Conservation (phyloP, 2,888 invertebrate genomes). For the Tuberolachnus salignus region DNA sequence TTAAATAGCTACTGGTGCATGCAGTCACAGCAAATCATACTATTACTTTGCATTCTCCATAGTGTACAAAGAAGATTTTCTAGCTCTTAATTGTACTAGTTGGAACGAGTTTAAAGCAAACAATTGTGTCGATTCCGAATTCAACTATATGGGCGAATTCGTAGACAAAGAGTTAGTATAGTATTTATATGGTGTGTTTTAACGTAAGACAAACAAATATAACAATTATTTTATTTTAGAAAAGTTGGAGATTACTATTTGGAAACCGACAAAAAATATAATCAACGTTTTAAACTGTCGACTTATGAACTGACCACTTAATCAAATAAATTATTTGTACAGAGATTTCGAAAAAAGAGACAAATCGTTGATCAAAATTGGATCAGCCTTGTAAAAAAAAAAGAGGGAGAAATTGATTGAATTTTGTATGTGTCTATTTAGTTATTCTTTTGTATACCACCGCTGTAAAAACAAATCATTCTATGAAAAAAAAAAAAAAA, state of each 20-base stretch:
- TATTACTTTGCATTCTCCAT: constrained; percentile 40
- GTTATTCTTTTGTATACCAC: too few relatives aligned
- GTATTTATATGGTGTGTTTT: too few relatives aligned
- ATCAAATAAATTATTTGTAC: too few relatives aligned
- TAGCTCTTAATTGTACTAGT: background rate
- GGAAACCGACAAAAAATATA: background rate
- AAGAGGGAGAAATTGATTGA: too few relatives aligned
- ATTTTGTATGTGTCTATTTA: too few relatives aligned
- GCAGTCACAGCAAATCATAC: constrained; percentile 43
- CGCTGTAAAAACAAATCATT: too few relatives aligned
- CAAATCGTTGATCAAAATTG: too few relatives aligned
- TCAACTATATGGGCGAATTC: constrained; percentile 34
- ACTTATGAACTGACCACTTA: background rate
- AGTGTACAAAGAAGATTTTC: constrained; percentile 24
- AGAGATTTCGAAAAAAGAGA: too few relatives aligned
- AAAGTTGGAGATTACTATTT: constrained; percentile 25
- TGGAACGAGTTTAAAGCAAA: constrained; percentile 1
- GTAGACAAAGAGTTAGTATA: constrained; percentile 21
- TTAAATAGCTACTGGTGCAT: constrained; percentile 18
- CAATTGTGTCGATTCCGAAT: background rate
- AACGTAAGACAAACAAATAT: background rate
- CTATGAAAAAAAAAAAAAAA: too few relatives aligned
- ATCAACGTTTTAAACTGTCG: background rate
- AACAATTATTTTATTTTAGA: background rate
- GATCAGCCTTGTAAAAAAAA: too few relatives aligned